Percentiles rank a stretch among this genome's conserved stretches.
phyloP scores from a whole-genome alignment of 2,797 vertebrate genomes.

The Gila robusta region DNA sequence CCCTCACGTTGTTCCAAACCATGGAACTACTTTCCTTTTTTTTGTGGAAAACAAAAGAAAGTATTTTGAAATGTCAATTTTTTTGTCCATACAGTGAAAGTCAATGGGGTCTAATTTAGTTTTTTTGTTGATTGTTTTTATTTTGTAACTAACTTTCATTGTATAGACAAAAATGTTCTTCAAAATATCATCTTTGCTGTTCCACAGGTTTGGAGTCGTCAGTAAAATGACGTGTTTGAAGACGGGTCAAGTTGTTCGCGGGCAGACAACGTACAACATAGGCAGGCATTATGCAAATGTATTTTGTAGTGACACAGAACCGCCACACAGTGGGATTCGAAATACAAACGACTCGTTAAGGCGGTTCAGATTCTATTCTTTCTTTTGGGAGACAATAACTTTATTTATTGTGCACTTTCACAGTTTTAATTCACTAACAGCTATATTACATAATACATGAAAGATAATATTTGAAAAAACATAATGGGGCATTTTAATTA shows the following conservation, averaged over 20 bases:
- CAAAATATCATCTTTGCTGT: neutral
- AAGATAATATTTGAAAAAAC: neutral
- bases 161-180: neutral
- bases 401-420: no score
- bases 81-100: neutral
- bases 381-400: no score
- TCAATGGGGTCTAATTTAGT: neutral
- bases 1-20: neutral
- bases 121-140: neutral
- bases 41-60: neutral
- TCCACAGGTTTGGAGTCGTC: neutral
- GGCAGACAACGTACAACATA: no score
- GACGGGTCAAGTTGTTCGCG: neutral
- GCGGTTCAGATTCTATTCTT: no score
- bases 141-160: neutral
- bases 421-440: no score
- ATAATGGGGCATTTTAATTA: no score
- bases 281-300: no score
- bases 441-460: no score
- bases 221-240: no score
- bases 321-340: no score
- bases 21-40: neutral
- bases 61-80: neutral
- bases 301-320: no score
- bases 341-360: no score